Base-by-base conservation (phyloP, 2,797 vertebrate species). In the Dallia pectoralis region DNA sequence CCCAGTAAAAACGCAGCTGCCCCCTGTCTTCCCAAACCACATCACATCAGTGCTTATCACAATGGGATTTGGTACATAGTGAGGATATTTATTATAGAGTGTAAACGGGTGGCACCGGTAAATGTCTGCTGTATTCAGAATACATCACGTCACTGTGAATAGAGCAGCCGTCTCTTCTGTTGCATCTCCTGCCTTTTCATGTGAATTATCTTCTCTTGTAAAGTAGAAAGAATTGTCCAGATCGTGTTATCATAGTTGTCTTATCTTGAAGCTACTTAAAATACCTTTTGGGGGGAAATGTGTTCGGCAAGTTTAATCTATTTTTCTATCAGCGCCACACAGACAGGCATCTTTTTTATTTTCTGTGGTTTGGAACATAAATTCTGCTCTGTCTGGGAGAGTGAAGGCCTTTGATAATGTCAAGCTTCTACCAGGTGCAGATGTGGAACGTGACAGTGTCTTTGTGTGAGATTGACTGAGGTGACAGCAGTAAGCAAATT, bases 281-380 rank as follows among this genome's bases (percentile, higher is more conserved):
- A 79, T 81, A 71, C 78, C 65, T 79, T 76, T 67, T 47, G 27
- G 49, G 44, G 40, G 25, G 18, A 76, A 74, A 73, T 0, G 36
- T 53, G 1, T 79, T 85, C 78, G 82, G 73, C 74, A 82, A 79
- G 76, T 89, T 91, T 86, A 90, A 91, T 91, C 85, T 90, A 84
- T 87, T 91, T 91, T 91, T 88, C 89, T 77, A 90, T 91, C 88
- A 90, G 81, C 78, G 62, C 86, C 84, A 82, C 75, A 80, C 84
- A 84, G 84, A 74, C 40, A 12, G 40, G 40, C 74, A 71, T 40
- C 73, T 85, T 78, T 77, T 66, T 78, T 59, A 4, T 59, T 59
- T 78, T 62, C 81, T 67, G 79, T 71, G 80, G 83, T 78, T 76
- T 67, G 80, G 73, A 79, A 81, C 72, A 33, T 83, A 81, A 82